These are phyloP conservation scores for Mirounga angustirostris DNA, from an alignment of 2,113 vertebrate genomes.

Conservation along the genomic window DNA sequence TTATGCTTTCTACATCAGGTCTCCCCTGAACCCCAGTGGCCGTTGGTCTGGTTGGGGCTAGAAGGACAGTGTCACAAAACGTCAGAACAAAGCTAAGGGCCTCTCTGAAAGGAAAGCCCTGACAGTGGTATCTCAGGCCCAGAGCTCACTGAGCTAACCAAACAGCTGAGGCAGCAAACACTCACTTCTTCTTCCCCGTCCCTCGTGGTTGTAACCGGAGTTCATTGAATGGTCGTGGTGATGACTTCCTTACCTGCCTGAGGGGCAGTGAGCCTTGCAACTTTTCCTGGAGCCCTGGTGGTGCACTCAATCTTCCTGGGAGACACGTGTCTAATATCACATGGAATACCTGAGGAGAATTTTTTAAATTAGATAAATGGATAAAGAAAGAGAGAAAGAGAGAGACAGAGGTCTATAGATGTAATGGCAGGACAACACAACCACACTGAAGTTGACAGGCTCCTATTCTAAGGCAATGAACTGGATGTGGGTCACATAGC, in stretches of 20 bases:
- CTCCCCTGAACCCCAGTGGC: background rate
- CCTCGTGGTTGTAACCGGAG: rapidly evolving
- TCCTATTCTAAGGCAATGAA: background rate
- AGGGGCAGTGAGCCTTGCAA: conserved; percentile 46
- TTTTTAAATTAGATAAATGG: background rate
- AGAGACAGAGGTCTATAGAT: background rate
- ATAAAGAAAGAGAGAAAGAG: background rate
- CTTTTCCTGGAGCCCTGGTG: conserved; percentile 58
- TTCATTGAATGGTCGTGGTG: rapidly evolving
- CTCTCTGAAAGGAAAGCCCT: background rate
- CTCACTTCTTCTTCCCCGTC: background rate
- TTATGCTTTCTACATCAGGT: background rate
- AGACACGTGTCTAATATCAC: conserved; percentile 79
- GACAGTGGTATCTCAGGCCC: rapidly evolving
- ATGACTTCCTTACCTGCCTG: conserved; percentile 85
- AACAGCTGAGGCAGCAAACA: background rate
- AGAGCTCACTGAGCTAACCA: background rate
- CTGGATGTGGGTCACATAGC: background rate
- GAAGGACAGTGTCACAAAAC: rapidly evolving
- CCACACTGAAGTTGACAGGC: background rate
- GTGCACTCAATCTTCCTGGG: conserved; percentile 84
- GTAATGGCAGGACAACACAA: background rate
- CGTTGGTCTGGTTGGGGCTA: background rate
- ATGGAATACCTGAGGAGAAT: conserved; percentile 82
- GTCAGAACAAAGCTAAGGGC: background rate